Evolutionary conservation across 1,140 invertebrate genomes (phyloP), one percentile per base, ranked within the genome.

Genomic region (Pissodes strobi): DNA sequence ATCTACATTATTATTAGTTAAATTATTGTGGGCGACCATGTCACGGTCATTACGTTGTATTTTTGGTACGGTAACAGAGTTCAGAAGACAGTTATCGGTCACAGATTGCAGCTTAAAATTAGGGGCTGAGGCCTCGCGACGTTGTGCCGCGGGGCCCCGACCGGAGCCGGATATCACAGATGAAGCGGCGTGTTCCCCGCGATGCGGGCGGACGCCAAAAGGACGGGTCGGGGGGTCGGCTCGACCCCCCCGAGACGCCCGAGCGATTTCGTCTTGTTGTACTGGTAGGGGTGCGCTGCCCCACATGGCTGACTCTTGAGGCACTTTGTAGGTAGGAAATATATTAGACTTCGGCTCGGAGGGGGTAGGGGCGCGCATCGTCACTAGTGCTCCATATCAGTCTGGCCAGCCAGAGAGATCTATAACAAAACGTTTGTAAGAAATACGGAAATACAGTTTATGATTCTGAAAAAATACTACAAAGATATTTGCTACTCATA

Each of bases 161-260:
- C 78, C 84, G 86, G 84, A 88, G 85, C 86, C 86, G 83, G 83
- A 82, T 88, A 89, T 89, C 87, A 89, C 87, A 89, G 87, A 86
- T 81, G 79, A 74, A 59, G 62, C 67, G 67, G 48, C 67, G 52
- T 75, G 77, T 73, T 37, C 30, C 25, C 49, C 25, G 30, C n/a
- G 10, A 22, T 78, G 79, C 78, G 76, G 79, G 69, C 56, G 59
- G 60, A 56, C 60, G 70, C 64, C 65, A 60, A 56, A 49, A 55
- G 69, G 71, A 70, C 63, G 58, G 63, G 68, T 71, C 70, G 75
- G 78, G 72, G 74, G 76, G 77, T 76, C 79, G 80, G 79, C 80
- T 79, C 79, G 71, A 74, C 72, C 79, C 74, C 72, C 73, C 74
- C 77, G 72, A 74, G 68, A 56, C 72, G 70, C 69, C 76, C 76